These are phyloP conservation scores for Macrotus californicus DNA, from an alignment of 2,113 vertebrate genomes.

Conservation along the genomic window DNA sequence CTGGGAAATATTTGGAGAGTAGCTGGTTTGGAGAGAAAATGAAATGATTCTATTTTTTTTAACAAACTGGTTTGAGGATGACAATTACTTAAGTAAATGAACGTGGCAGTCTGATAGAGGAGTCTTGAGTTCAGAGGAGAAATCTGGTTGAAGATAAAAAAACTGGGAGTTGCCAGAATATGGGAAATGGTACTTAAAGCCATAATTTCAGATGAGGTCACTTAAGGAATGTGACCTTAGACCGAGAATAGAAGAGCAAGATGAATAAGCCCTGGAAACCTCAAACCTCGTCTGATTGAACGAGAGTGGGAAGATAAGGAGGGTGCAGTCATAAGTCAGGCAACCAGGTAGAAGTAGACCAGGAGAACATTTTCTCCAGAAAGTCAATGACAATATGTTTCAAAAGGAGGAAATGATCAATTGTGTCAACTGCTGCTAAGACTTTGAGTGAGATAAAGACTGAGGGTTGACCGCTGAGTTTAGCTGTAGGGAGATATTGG, in stretches of 20 bases:
- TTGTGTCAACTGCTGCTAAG: background rate
- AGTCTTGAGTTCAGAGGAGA: background rate
- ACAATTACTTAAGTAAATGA: background rate
- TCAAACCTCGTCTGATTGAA: background rate
- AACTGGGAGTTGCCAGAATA: background rate
- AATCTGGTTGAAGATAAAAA: background rate
- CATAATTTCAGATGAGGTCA: background rate
- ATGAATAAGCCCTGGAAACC: background rate
- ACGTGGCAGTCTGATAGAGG: background rate
- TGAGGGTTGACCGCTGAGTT: background rate
- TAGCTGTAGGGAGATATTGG: background rate
- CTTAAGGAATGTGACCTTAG: background rate
- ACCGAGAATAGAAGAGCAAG: background rate
- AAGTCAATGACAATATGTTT: background rate
- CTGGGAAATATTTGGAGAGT: background rate
- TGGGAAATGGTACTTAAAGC: background rate
- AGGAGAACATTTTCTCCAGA: background rate
- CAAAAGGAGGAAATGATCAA: background rate
- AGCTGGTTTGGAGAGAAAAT: background rate
- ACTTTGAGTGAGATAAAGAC: background rate
- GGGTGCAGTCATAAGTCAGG: background rate
- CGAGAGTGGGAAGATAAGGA: background rate
- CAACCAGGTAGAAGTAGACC: background rate
- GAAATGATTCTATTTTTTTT: background rate
- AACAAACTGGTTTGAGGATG: background rate